Percentiles rank a stretch among this genome's conserved stretches.
phyloP scores from a whole-genome alignment of 2,797 vertebrate species.

The Malacoctenus gilli region DNA sequence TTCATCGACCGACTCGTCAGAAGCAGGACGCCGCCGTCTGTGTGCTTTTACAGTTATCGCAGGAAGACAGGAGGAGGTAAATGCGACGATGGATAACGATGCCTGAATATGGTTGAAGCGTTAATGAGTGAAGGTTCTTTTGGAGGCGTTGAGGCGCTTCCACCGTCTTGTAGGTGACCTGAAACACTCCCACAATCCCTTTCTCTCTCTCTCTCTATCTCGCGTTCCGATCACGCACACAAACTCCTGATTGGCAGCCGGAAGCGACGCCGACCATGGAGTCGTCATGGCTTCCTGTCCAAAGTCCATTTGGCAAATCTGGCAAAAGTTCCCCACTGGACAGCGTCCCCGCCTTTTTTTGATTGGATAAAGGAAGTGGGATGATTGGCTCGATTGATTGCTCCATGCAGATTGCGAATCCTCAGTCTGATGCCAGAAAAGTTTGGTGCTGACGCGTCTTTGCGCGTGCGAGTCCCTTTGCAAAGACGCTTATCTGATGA shows the following conservation, averaged over 20 bases:
- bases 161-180: constrained; percentile 50
- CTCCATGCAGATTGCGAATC: constrained; percentile 86
- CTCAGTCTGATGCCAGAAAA: constrained; percentile 61
- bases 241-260: constrained; percentile 41
- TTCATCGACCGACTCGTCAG: not conserved
- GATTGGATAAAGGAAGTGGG: constrained; percentile 50
- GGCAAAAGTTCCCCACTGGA: constrained; percentile 24
- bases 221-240: too few relatives aligned
- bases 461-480: constrained; percentile 64
- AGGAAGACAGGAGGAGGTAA: constrained; percentile 27
- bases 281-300: constrained; percentile 59
- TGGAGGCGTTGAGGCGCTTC: not conserved
- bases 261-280: constrained; percentile 26
- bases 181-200: constrained; percentile 37
- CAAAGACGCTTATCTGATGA: too few relatives aligned
- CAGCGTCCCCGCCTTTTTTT: constrained; percentile 40
- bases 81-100: constrained; percentile 10
- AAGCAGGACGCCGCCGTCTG: not conserved
- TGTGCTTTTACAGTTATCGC: constrained; percentile 20
- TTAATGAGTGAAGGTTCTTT: too few relatives aligned
- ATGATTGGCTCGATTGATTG: constrained; percentile 65
- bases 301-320: constrained; percentile 63
- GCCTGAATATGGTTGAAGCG: too few relatives aligned
- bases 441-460: constrained; percentile 67
- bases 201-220: too few relatives aligned